phyloP scores from a whole-genome alignment of 2,888 invertebrate genomes.

The Ecliptopera silaceata region DNA sequence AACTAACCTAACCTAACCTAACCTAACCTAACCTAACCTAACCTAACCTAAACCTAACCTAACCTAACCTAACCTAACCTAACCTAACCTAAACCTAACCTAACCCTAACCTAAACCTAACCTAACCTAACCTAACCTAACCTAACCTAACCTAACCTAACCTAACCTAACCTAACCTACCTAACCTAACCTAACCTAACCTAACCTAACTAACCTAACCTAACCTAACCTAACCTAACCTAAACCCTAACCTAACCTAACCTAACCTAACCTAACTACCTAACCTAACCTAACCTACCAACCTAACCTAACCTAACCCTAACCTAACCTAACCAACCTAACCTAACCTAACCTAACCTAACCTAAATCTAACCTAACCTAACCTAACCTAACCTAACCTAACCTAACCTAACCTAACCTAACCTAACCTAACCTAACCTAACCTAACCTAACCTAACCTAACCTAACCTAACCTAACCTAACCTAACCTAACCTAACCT shows the following conservation, averaged over 20 bases:
- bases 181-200: constrained; percentile 36
- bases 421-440: no score
- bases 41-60: constrained; percentile 10
- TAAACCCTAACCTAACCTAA: background rate
- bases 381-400: no score
- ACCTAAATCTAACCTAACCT: no score
- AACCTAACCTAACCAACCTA: no score
- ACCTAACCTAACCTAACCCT: constrained; percentile 36
- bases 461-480: no score
- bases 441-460: no score
- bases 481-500: no score
- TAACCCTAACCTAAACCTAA: constrained; percentile 15
- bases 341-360: no score
- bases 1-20: constrained; percentile 9
- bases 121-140: constrained; percentile 18
- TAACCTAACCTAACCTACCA: constrained; percentile 19
- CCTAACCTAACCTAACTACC: constrained; percentile 25
- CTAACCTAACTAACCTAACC: constrained; percentile 36
- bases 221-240: constrained; percentile 27
- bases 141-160: constrained; percentile 36
- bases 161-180: constrained; percentile 35
- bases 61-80: constrained; percentile 13
- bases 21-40: constrained; percentile 11
- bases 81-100: constrained; percentile 15
- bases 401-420: no score